Conservation (phyloP, 2,888 invertebrate genomes). For the Amphipyra berbera region DNA sequence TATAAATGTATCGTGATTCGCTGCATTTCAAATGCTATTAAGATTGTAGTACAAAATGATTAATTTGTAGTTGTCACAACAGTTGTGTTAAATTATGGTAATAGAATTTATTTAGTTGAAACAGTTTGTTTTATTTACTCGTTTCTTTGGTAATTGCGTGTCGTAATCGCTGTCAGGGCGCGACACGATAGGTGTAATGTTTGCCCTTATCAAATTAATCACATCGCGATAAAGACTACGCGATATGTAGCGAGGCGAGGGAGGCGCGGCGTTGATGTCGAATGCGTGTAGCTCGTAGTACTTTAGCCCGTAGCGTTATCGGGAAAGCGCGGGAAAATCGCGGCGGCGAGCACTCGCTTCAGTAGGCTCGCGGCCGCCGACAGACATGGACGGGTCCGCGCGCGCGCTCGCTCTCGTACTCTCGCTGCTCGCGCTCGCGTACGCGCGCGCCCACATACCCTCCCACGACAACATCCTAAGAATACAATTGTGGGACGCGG, state of each 20-base stretch:
- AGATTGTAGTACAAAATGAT: slow-evolving; percentile 77
- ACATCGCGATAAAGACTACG: slow-evolving; percentile 73
- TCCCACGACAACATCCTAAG: slow-evolving; percentile 86
- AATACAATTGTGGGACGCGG: slow-evolving; percentile 87
- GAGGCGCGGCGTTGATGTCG: slow-evolving; percentile 75
- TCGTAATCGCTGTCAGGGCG: slow-evolving; percentile 54
- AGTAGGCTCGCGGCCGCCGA: slow-evolving; percentile 86
- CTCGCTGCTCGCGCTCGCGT: slow-evolving; percentile 79
- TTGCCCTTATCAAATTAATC: slow-evolving; percentile 76
- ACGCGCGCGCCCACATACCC: slow-evolving; percentile 81
- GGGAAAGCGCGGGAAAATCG: slow-evolving; percentile 88
- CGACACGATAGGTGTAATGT: slow-evolving; percentile 60
- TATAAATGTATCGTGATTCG: slow-evolving; percentile 53
- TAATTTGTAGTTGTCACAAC: slow-evolving; percentile 73
- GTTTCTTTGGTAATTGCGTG: slow-evolving; percentile 57
- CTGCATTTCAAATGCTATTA: slow-evolving; percentile 64
- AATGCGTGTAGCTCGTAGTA: slow-evolving; percentile 66
- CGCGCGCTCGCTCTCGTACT: slow-evolving; percentile 77
- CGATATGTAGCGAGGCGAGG: slow-evolving; percentile 48
- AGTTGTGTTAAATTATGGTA: slow-evolving; percentile 74
- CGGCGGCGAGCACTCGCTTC: slow-evolving; percentile 67
- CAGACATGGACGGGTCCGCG: slow-evolving; percentile 80
- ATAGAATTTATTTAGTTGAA: slow-evolving; percentile 79
- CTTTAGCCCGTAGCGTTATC: slow-evolving; percentile 76
- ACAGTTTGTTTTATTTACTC: slow-evolving; percentile 73